These are phyloP conservation scores for Gasteruption jaculator DNA, from an alignment of 2,888 invertebrate genomes.

Conservation along the genomic window DNA sequence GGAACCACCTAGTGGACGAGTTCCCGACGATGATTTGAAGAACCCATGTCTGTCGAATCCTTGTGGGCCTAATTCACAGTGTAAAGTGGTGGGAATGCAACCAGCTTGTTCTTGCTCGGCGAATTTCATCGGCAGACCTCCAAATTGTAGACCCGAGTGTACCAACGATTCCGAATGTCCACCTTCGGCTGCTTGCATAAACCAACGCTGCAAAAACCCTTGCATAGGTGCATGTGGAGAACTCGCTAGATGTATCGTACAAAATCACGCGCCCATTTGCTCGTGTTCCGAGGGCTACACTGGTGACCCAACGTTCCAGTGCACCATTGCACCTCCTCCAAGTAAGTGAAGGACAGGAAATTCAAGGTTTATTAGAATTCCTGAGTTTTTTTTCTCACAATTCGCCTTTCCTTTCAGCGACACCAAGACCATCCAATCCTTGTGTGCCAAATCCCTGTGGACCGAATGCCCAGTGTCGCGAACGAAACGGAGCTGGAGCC, in stretches of 20 bases:
- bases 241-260: constrained; percentile 77
- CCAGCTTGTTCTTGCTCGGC: constrained; percentile 81
- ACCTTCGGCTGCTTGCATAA: constrained; percentile 74
- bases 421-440: constrained; percentile 57
- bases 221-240: constrained; percentile 76
- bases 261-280: constrained; percentile 78
- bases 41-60: constrained; percentile 79
- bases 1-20: constrained; percentile 50
- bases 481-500: constrained; percentile 79
- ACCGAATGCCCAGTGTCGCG: constrained; percentile 77
- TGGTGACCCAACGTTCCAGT: constrained; percentile 69
- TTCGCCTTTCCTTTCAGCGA: constrained; percentile 18
- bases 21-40: constrained; percentile 43
- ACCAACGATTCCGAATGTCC: constrained; percentile 77
- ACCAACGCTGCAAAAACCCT: constrained; percentile 78
- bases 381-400: constrained; percentile 3
- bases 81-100: constrained; percentile 73
- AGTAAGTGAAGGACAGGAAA: constrained; percentile 37
- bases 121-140: constrained; percentile 79
- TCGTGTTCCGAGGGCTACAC: constrained; percentile 78
- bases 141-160: constrained; percentile 82
- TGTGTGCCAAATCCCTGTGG: constrained; percentile 83
- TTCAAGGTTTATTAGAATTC: neutral
- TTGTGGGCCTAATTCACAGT: constrained; percentile 80
- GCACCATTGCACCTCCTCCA: constrained; percentile 47